Percentiles rank a stretch among this genome's conserved stretches.
phyloP scores from a whole-genome alignment of 1,140 invertebrate genomes.

The Polypedilum pembai region DNA sequence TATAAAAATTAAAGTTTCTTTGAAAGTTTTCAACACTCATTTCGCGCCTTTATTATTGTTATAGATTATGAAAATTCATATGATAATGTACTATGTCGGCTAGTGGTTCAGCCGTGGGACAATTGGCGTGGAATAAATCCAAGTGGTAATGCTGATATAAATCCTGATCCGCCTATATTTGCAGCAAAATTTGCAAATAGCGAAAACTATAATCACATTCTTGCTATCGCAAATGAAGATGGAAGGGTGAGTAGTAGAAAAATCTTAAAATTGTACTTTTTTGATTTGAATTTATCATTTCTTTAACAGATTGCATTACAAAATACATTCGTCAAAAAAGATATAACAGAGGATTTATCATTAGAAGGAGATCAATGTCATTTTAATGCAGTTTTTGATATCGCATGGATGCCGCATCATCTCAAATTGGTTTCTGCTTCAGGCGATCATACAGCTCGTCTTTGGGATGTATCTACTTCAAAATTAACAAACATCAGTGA shows the following conservation, averaged over 20 bases:
- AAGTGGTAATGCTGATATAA: slow-evolving; percentile 42
- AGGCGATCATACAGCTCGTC: slow-evolving; percentile 66
- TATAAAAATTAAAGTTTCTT: not conserved
- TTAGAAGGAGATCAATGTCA: slow-evolving; percentile 58
- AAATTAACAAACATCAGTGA: slow-evolving; percentile 49
- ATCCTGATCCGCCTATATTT: slow-evolving; percentile 54
- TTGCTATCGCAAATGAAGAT: slow-evolving; percentile 78
- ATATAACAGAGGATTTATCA: slow-evolving; percentile 39
- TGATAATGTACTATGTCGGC: slow-evolving; percentile 45
- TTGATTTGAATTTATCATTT: not conserved
- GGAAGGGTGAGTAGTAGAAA: slow-evolving; percentile 51
- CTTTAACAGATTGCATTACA: slow-evolving; percentile 38
- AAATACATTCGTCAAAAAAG: slow-evolving; percentile 40
- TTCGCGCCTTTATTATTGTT: slow-evolving; percentile 30
- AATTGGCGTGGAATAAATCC: slow-evolving; percentile 49
- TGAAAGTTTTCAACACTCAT: not conserved
- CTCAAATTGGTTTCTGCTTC: slow-evolving; percentile 73
- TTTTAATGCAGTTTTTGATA: slow-evolving; percentile 80
- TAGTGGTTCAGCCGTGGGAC: slow-evolving; percentile 46
- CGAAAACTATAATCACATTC: slow-evolving; percentile 55
- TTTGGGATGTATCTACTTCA: slow-evolving; percentile 60
- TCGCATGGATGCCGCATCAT: slow-evolving; percentile 71
- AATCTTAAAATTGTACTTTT: not conserved
- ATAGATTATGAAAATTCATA: slow-evolving; percentile 45
- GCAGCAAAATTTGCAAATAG: slow-evolving; percentile 56